A percentile compares a stretch with the other conserved stretches of the same genome.
Evolutionary conservation across 2,888 invertebrate genomes (phyloP).

Genomic region (Amphipyra berbera): DNA sequence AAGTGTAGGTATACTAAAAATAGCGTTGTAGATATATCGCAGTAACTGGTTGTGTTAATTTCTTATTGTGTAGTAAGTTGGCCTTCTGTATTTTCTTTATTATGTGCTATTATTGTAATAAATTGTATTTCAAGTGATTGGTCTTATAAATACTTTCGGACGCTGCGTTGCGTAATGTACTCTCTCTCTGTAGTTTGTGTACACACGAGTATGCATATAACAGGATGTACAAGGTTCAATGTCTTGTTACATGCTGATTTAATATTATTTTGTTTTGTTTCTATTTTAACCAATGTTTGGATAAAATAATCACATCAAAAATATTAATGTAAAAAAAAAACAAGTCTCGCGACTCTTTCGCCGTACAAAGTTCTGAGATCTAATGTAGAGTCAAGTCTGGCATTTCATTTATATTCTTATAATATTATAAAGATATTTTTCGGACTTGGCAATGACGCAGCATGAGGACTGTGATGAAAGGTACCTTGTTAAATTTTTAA

Average conservation of each 20-base stretch:
- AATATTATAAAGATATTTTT: too few species aligned
- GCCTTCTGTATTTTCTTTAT: neutral
- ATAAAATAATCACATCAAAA: neutral
- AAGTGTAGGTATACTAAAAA: too few species aligned
- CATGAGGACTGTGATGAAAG: too few species aligned
- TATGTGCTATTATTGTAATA: slow-evolving; percentile 4
- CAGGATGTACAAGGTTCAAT: slow-evolving; percentile 19
- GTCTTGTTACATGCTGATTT: slow-evolving; percentile 9
- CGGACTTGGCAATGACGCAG: too few species aligned
- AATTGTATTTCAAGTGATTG: slow-evolving; percentile 6
- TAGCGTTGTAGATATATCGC: too few species aligned
- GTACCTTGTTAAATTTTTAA: too few species aligned
- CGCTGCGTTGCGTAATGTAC: slow-evolving; percentile 8
- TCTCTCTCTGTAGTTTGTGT: neutral
- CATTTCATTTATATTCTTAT: too few species aligned
- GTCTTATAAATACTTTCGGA: slow-evolving; percentile 13
- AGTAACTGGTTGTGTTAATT: too few species aligned
- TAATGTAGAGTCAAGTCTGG: too few species aligned
- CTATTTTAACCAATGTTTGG: neutral
- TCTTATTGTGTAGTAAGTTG: neutral
- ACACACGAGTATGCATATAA: neutral
- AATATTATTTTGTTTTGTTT: slow-evolving; percentile 8
- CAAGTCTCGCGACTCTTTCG: too few species aligned
- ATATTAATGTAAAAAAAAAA: too few species aligned
- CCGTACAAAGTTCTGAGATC: too few species aligned